phyloP scores from a whole-genome alignment of 2,888 invertebrate genomes.

The Patella pellucida region DNA sequence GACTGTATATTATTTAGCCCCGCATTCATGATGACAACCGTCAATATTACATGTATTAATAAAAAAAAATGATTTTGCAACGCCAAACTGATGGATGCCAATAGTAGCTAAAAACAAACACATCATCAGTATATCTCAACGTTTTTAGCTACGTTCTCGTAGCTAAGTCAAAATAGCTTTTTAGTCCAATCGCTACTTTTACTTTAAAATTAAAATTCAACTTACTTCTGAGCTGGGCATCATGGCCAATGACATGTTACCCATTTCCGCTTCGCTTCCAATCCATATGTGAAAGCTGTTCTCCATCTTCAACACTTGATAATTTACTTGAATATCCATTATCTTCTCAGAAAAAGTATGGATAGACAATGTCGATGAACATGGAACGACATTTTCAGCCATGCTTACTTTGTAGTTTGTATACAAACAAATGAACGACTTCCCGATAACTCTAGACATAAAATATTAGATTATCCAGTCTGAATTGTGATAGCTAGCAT shows the following conservation, averaged over 20 bases:
- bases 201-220: conserved; percentile 30
- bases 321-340: conserved; percentile 44
- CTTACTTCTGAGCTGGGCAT: conserved; percentile 28
- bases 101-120: no score
- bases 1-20: no score
- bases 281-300: conserved; percentile 59
- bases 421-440: neutral
- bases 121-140: no score
- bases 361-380: conserved; percentile 16
- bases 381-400: neutral
- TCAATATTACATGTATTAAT: no score
- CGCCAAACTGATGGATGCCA: no score
- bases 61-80: no score
- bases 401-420: conserved; percentile 7
- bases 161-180: neutral
- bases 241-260: conserved; percentile 59
- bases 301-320: conserved; percentile 53
- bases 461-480: conserved; percentile 25
- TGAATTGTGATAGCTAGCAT: conserved; percentile 21
- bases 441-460: conserved; percentile 9
- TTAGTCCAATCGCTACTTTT: conserved; percentile 37
- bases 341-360: conserved; percentile 51
- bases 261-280: conserved; percentile 48
- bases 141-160: no score
- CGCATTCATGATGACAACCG: no score